A percentile compares a stretch with the other conserved stretches of the same genome.
Conservation (phyloP, 2,888 invertebrate genomes). For the Tetropium fuscum region DNA sequence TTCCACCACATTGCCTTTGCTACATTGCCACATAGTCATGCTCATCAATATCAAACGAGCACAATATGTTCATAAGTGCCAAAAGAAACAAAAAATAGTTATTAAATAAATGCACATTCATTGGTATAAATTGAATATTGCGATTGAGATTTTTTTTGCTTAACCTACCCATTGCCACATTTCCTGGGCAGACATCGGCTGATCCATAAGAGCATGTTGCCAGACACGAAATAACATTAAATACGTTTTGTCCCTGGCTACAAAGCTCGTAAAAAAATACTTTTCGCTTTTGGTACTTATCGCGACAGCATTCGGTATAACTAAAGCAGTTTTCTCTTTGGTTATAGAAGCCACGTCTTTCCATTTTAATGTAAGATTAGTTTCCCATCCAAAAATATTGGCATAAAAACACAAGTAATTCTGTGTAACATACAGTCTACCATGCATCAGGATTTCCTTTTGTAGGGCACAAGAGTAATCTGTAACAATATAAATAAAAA, state of each 20-base stretch:
- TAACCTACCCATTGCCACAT: conserved; percentile 88
- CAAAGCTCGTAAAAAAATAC: conserved; percentile 95
- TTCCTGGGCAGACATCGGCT: conserved; percentile 85
- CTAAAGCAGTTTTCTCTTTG: conserved; percentile 93
- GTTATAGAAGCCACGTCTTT: conserved; percentile 94
- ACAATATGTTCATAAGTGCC: too few species aligned
- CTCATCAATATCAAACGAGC: too few species aligned
- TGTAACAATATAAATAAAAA: conserved; percentile 64
- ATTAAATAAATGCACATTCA: too few species aligned
- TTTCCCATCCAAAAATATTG: conserved; percentile 98
- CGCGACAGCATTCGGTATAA: conserved; percentile 97
- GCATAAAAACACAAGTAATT: conserved; percentile 97
- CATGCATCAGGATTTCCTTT: conserved; percentile 95
- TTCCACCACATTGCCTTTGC: too few species aligned
- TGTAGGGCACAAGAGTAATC: conserved; percentile 98
- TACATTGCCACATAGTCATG: too few species aligned
- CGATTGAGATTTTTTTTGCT: too few species aligned
- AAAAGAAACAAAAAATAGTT: too few species aligned
- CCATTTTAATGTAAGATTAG: conserved; percentile 85
- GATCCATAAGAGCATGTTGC: conserved; percentile 95
- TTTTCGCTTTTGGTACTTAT: conserved; percentile 86
- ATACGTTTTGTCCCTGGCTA: conserved; percentile 93
- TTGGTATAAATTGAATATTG: too few species aligned
- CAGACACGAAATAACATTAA: conserved; percentile 95
- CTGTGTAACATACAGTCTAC: conserved; percentile 94